Percentiles rank a stretch among this genome's conserved stretches.
Conservation (phyloP, 64 coral and sea anemone genomes). For the Pocillopora damicornis region DNA sequence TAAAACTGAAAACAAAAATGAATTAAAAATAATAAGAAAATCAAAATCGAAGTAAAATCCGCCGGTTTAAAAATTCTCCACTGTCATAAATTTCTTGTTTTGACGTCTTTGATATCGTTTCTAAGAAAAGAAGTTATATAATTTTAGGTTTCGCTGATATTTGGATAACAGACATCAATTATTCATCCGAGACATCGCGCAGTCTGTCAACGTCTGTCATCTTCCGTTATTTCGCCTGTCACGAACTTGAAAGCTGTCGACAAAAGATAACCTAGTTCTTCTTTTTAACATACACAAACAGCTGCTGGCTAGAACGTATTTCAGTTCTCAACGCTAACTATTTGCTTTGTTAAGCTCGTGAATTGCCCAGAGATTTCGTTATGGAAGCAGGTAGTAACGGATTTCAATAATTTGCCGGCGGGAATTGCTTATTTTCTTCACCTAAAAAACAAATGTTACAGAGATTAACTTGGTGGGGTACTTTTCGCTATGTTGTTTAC, state of each 20-base stretch:
- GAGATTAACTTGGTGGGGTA: neutral
- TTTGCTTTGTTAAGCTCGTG: conserved; percentile 1
- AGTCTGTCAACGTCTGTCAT: conserved; percentile 1
- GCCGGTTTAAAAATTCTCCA: neutral
- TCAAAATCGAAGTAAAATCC: neutral
- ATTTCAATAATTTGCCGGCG: neutral
- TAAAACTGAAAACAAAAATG: too few relatives aligned
- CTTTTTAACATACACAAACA: neutral
- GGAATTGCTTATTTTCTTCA: neutral
- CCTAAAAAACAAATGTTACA: neutral
- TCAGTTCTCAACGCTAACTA: neutral
- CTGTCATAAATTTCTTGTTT: neutral
- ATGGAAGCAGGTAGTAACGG: too few relatives aligned
- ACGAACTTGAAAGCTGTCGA: neutral
- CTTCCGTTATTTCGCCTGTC: neutral
- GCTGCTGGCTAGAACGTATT: neutral
- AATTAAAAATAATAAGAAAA: too few relatives aligned
- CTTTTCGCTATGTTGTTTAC: conserved; percentile 9
- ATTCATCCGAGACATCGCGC: neutral
- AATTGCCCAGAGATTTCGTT: neutral
- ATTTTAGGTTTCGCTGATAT: conserved; percentile 20
- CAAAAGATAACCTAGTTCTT: neutral
- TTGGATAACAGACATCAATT: conserved; percentile 17
- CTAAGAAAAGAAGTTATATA: neutral
- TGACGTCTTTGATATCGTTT: neutral